These are phyloP conservation scores for Salminus brasiliensis DNA, from an alignment of 2,113 vertebrate species.

Conservation along the genomic window DNA sequence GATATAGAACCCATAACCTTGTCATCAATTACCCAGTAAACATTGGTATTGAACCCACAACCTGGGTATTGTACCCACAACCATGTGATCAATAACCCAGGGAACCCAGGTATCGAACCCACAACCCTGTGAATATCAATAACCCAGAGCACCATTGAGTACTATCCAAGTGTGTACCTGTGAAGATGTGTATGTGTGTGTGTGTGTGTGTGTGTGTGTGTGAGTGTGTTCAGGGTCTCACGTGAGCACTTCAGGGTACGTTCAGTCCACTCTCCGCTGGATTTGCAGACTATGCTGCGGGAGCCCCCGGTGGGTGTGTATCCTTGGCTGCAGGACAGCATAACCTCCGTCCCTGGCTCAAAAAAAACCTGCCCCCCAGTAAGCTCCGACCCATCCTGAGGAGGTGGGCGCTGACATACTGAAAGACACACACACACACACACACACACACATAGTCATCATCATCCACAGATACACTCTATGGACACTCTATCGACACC, in stretches of 20 bases:
- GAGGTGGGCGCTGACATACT: slow-evolving; percentile 81
- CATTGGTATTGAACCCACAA: no score
- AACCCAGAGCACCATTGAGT: no score
- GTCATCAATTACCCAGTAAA: no score
- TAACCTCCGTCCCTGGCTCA: slow-evolving; percentile 69
- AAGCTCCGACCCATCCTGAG: slow-evolving; percentile 62
- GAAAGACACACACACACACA: slow-evolving; percentile 54
- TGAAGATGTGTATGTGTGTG: background rate
- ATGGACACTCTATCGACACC: no score
- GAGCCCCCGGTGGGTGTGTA: slow-evolving; percentile 66
- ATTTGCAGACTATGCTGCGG: slow-evolving; percentile 75
- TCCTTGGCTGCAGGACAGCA: slow-evolving; percentile 75
- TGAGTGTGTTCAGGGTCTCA: slow-evolving; percentile 64
- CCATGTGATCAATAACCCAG: no score
- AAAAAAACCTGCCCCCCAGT: slow-evolving; percentile 70
- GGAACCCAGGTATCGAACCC: no score
- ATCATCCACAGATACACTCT: slow-evolving; percentile 51
- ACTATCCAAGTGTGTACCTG: background rate
- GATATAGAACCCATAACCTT: no score
- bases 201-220: background rate
- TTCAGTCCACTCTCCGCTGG: slow-evolving; percentile 75
- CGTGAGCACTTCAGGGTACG: slow-evolving; percentile 78
- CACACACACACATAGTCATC: slow-evolving; percentile 31
- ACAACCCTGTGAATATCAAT: no score
- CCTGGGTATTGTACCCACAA: no score